phyloP scores from a whole-genome alignment of 2,888 invertebrate species.

The Syrphus vitripennis region DNA sequence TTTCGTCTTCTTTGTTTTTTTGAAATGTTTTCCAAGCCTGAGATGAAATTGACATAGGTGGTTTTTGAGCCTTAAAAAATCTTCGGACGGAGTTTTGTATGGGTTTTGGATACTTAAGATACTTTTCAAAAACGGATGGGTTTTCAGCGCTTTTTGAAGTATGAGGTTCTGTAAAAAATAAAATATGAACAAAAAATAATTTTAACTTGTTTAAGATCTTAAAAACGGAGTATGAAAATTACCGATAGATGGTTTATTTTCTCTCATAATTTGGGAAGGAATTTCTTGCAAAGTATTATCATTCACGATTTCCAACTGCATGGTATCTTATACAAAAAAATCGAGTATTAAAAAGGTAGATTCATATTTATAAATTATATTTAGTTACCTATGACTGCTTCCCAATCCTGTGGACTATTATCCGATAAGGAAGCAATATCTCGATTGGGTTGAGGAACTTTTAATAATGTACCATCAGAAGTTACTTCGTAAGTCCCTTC shows the following conservation, averaged over 20 bases:
- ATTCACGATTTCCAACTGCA: neutral
- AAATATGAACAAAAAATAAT: neutral
- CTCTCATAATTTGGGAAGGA: neutral
- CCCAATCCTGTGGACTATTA: neutral
- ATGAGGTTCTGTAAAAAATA: neutral
- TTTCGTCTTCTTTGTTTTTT: slow-evolving; percentile 9
- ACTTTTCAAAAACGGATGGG: neutral
- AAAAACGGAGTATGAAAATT: neutral
- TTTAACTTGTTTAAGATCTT: neutral
- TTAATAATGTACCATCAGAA: too few relatives aligned
- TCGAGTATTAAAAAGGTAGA: neutral
- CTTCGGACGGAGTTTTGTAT: neutral
- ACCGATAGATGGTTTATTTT: neutral
- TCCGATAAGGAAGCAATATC: neutral
- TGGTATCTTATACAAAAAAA: neutral
- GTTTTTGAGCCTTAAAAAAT: neutral
- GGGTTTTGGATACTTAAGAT: neutral
- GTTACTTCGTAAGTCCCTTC: too few relatives aligned
- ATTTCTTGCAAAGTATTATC: neutral
- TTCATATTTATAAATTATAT: neutral
- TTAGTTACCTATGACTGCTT: neutral
- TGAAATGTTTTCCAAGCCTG: slow-evolving; percentile 3
- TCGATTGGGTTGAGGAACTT: too few relatives aligned
- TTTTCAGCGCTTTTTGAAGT: neutral
- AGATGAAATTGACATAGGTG: neutral